phyloP scores from a whole-genome alignment of 1,140 invertebrate species.

The Euwallacea fornicatus region DNA sequence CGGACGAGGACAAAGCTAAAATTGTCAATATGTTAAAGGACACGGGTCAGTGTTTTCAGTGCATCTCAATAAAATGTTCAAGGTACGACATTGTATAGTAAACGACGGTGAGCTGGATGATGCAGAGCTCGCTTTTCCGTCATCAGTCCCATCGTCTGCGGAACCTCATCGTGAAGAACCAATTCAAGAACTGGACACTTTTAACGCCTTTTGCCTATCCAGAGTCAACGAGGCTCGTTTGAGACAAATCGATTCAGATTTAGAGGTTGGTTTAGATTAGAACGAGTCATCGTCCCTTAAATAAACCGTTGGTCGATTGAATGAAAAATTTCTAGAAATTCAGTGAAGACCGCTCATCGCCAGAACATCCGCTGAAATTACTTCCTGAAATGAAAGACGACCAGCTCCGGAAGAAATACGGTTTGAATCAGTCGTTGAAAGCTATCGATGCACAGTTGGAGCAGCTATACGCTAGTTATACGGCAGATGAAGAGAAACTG shows the following conservation, averaged over 20 bases:
- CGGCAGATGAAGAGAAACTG: conserved; percentile 33
- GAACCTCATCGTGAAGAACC: neutral
- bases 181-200: neutral
- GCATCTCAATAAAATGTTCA: conserved; percentile 4
- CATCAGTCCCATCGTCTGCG: neutral
- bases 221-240: conserved; percentile 22
- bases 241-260: conserved; percentile 21
- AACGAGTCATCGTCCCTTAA: too few relatives aligned
- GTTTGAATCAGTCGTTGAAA: conserved; percentile 24
- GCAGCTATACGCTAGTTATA: conserved; percentile 25
- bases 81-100: conserved; percentile 5
- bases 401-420: conserved; percentile 26
- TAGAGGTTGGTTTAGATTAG: conserved; percentile 25
- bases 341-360: neutral
- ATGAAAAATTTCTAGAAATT: conserved; percentile 29
- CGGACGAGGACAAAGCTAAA: conserved; percentile 45
- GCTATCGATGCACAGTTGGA: conserved; percentile 33
- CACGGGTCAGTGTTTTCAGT: too few relatives aligned
- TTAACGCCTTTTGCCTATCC: conserved; percentile 10
- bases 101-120: conserved; percentile 21
- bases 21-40: conserved; percentile 40
- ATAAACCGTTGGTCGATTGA: neutral
- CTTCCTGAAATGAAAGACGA: conserved; percentile 14
- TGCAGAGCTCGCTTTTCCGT: conserved; percentile 2
- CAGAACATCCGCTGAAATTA: neutral